Evolutionary conservation across 92 coral and sea anemone genomes (phyloP).

Genomic region (Palythoa grandiflora): DNA sequence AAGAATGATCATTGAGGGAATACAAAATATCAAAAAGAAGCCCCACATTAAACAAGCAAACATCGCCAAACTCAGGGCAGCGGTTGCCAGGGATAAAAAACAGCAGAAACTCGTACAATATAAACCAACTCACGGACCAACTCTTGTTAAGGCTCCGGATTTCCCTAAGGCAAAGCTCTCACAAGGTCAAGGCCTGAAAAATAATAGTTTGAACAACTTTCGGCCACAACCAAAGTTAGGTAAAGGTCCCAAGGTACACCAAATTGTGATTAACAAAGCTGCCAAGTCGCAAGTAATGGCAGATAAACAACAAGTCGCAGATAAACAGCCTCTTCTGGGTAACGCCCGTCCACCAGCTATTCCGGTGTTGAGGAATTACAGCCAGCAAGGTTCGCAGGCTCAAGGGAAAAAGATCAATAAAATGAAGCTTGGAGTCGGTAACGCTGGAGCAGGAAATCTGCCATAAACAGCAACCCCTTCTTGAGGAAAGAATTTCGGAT

Average conservation of each 20-base stretch:
- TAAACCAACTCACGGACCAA: slow-evolving; percentile 31
- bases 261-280: slow-evolving; percentile 8
- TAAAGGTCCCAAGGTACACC: slow-evolving; percentile 13
- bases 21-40: slow-evolving; percentile 86
- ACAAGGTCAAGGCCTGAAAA: slow-evolving; percentile 1
- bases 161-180: background rate
- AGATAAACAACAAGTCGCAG: background rate
- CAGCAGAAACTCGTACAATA: background rate
- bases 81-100: slow-evolving; percentile 8
- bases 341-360: slow-evolving; percentile 27
- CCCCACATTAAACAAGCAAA: slow-evolving; percentile 52
- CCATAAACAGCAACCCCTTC: slow-evolving; percentile 48
- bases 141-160: background rate
- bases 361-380: slow-evolving; percentile 9
- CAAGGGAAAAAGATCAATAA: slow-evolving; percentile 1
- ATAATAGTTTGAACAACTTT: background rate
- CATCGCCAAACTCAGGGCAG: slow-evolving; percentile 38
- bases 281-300: slow-evolving; percentile 13
- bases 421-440: slow-evolving; percentile 78
- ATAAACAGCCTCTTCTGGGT: background rate
- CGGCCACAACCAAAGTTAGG: background rate
- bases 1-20: slow-evolving; percentile 97
- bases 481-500: background rate
- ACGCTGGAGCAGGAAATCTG: slow-evolving; percentile 87
- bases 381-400: background rate